Base-by-base conservation (phyloP, 1,140 invertebrate species). In the Saccostrea echinata region DNA sequence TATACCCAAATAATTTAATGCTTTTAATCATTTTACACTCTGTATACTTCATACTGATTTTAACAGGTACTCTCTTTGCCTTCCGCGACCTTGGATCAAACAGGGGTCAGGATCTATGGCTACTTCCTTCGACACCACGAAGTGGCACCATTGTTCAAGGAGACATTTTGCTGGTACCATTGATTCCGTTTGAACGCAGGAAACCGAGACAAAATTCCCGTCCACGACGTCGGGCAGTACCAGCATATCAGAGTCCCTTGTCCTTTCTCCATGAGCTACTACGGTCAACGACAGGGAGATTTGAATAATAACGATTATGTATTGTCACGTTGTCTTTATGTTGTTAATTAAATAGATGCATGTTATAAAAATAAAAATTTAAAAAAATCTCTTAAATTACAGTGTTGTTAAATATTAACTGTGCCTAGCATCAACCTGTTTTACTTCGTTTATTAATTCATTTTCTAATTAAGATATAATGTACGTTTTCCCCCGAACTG, bases 51-150 rank as follows among this genome's bases (percentile, higher is more conserved):
- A 55, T 21, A n/a, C 18, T 61, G 8, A 61, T 61, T 61, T 21
- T 18, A 61, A 61, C 18, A 61, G 27, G 68, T 16, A 33, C 68
- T 76, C 27, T 76, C 68, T 76, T 76, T 76, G 68, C 68, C 68
- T 76, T 71, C 30, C 24, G 68, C 9, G 68, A 76, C 18, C 27
- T 76, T 76, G 27, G 68, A 30, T 33, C 68, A 11, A 33, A 4
- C 16, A 76, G 68, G 27, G 68, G 27, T 30, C 24, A 33, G 24
- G 27, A 18, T 13, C 13, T 76, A 30, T 76, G 68, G 68, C 3
- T 76, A 11, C 68, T 76, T 76, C 68, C 68, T 16, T 33, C 68
- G 27, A 4, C 68, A 33, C 68, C 68, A 76, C 68, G 27, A 33
- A 30, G 27, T 33, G 68, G 27, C 27, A 4, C 27, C 1, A 30